phyloP scores from a whole-genome alignment of 2,797 vertebrate genomes.

The Ataeniobius toweri region DNA sequence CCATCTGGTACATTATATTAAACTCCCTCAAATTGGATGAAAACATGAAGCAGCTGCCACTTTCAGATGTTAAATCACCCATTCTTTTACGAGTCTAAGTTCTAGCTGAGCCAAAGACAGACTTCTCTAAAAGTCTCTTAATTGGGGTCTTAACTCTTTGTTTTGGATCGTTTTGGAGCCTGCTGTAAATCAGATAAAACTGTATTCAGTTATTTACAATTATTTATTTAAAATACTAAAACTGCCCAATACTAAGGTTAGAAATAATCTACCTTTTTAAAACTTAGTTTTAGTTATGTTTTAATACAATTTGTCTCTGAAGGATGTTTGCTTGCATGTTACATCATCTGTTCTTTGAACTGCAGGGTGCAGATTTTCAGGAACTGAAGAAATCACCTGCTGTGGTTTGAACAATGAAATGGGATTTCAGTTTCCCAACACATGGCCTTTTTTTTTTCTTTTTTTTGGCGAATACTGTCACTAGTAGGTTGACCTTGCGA shows the following conservation, averaged over 20 bases:
- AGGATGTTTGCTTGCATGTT: neutral
- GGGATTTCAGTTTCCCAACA: neutral
- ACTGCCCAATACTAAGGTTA: neutral
- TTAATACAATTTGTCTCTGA: neutral
- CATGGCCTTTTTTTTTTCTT: neutral
- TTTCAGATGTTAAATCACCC: neutral
- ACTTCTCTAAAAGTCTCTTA: neutral
- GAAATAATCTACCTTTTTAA: neutral
- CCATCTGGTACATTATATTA: no score
- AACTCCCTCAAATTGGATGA: neutral
- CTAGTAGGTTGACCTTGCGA: no score
- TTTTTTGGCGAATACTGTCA: neutral
- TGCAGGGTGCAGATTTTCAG: neutral
- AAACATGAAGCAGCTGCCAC: neutral
- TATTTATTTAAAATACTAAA: neutral
- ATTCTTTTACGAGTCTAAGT: neutral
- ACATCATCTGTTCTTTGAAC: neutral
- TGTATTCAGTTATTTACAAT: no score
- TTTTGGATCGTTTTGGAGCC: neutral
- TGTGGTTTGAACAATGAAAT: neutral
- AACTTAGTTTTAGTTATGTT: neutral
- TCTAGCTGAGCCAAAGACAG: neutral
- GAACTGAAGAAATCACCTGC: neutral
- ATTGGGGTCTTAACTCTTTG: neutral
- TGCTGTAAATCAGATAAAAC: neutral